phyloP scores from a whole-genome alignment of 2,888 invertebrate species.

The Dicyrtoma fusca region DNA sequence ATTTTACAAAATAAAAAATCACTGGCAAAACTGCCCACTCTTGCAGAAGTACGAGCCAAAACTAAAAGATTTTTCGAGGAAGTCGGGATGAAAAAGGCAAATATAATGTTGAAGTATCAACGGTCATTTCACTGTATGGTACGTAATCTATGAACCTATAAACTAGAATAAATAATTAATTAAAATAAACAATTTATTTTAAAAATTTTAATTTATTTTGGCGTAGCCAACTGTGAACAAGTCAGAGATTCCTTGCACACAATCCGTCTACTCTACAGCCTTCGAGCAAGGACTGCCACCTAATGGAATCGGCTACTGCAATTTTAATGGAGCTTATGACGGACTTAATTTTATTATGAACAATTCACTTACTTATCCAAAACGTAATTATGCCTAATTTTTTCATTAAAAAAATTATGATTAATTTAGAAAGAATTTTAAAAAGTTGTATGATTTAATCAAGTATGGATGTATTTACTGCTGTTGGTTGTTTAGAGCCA shows the following conservation, averaged over 20 bases:
- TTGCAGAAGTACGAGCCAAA: not conserved
- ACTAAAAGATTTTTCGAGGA: slow-evolving; percentile 8
- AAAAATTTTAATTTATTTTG: too few species aligned
- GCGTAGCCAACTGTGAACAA: slow-evolving; percentile 14
- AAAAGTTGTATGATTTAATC: too few species aligned
- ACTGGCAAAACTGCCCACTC: too few species aligned
- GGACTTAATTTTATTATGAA: slow-evolving; percentile 15
- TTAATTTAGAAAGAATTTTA: too few species aligned
- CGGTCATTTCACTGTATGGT: slow-evolving; percentile 14
- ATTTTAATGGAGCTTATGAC: slow-evolving; percentile 33
- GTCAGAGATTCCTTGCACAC: not conserved
- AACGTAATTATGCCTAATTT: too few species aligned
- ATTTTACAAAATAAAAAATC: too few species aligned
- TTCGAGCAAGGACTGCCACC: not conserved
- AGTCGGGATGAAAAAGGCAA: slow-evolving; percentile 16
- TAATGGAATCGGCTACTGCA: slow-evolving; percentile 25
- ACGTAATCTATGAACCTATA: not conserved
- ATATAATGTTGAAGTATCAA: not conserved
- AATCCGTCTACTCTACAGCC: not conserved
- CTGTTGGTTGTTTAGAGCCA: not conserved
- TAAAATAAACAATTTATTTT: not conserved
- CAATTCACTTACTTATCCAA: not conserved
- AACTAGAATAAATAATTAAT: not conserved
- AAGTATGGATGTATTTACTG: too few species aligned
- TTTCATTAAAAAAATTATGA: too few species aligned